These are phyloP conservation scores for Salvator merianae DNA, from an alignment of 2,113 vertebrate genomes.

Conservation along the genomic window DNA sequence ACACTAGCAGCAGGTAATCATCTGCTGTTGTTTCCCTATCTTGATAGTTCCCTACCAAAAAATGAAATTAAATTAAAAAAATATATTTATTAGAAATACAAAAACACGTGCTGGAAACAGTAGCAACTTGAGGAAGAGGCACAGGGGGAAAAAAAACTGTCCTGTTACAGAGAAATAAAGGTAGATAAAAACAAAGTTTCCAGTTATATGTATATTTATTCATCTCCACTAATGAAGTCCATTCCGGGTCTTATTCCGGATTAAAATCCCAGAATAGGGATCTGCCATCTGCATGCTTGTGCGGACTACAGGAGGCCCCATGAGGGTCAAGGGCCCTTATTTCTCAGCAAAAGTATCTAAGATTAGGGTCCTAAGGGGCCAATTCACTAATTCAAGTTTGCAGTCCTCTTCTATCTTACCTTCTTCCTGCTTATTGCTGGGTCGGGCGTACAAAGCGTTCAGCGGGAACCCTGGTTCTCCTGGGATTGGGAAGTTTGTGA, in stretches of 20 bases:
- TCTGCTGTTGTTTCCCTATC: background rate
- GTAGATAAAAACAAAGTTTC: background rate
- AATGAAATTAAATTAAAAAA: too few species aligned
- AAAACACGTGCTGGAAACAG: too few species aligned
- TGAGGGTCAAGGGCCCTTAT: too few species aligned
- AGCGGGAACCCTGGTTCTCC: conserved; percentile 98
- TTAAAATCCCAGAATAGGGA: too few species aligned
- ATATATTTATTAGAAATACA: too few species aligned
- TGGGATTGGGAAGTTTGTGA: conserved; percentile 97
- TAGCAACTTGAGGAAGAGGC: background rate
- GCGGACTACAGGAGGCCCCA: background rate
- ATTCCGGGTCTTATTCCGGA: too few species aligned
- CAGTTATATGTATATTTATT: too few species aligned
- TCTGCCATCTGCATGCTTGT: too few species aligned
- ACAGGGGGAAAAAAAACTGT: background rate
- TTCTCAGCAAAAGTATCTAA: background rate
- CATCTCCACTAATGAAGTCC: background rate
- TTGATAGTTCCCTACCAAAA: too few species aligned
- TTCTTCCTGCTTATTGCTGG: conserved; percentile 81
- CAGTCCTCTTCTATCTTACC: conserved; percentile 66
- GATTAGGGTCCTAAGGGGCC: background rate
- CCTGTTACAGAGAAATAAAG: background rate
- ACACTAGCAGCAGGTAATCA: background rate
- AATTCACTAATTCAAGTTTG: background rate
- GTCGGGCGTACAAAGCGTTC: conserved; percentile 92